Base-by-base conservation (phyloP, 2,888 invertebrate species). In the Nomada ruficornis region DNA sequence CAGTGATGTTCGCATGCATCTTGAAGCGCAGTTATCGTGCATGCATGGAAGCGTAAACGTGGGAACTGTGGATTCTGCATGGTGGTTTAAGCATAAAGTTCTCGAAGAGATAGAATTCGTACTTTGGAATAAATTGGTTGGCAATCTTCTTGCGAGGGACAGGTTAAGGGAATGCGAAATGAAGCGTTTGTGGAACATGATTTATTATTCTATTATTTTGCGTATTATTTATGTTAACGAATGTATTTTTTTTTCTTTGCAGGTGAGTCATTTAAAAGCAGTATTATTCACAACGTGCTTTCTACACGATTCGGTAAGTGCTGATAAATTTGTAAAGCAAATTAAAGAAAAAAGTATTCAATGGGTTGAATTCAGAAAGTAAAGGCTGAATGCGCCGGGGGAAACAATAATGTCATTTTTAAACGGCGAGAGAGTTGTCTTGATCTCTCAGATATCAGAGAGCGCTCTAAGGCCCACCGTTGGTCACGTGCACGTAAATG, bases 201-300 rank as follows among this genome's bases (percentile, higher is more conserved):
- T 26, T 44, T 11, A 7, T 36, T 15, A 20, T 62, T 1, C 4
- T n/a, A 57, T 11, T 5, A 23, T 13, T 0, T 20, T 7, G 18
- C 23, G 9, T 29, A 70, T 20, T 54, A 69, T 20, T 42, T 9
- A 11, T 26, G 23, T 42, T 71, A 62, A 79, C 20, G 13, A 36
- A 55, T 15, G 4, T 52, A 15, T 64, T 64, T 57, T 54, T 80
- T 81, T 83, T 62, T 77, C 83, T 90, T 90, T 88, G 64, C 85
- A 89, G 90, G 90, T 88, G 77, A 90, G 90, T 85, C 69, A 77
- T 36, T 50, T 2, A 13, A n/a, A 62, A 10, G 9, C 18, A 15
- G 2, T 15, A 42, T 36, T 60, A 52, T 9, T 11, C 20, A 15
- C 20, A 44, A 26, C 2, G 11, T 11, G 11, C 2, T 7, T 54